Evolutionary conservation across 2,797 vertebrate genomes (phyloP).

Genomic region (Notolabrus celidotus): DNA sequence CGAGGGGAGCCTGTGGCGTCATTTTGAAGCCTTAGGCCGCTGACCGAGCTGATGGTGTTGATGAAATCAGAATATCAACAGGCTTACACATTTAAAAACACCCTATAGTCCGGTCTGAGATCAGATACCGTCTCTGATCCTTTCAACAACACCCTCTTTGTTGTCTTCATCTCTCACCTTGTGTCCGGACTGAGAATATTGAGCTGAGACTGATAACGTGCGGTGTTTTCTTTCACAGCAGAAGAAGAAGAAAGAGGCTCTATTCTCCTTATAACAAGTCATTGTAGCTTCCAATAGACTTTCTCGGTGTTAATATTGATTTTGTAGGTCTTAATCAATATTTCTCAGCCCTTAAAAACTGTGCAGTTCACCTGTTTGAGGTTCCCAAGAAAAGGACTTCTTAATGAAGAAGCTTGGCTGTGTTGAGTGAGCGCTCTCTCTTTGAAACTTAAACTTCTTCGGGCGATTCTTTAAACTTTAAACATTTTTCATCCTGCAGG

Average conservation of each 20-base stretch:
- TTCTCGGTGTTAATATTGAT: too few relatives aligned
- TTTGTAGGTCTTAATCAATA: background rate
- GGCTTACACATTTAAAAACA: background rate
- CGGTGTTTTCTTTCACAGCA: too few relatives aligned
- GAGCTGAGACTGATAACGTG: too few relatives aligned
- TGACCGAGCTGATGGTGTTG: background rate
- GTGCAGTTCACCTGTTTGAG: too few relatives aligned
- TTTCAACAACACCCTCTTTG: background rate
- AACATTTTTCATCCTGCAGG: conserved; percentile 30
- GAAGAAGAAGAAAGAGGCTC: too few relatives aligned
- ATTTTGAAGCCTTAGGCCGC: background rate
- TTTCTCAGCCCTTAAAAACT: background rate
- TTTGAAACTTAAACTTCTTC: conserved; percentile 31
- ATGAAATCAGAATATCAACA: background rate
- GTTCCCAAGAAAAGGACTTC: background rate
- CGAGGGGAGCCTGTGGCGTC: background rate
- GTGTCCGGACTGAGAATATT: background rate
- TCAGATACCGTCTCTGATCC: background rate
- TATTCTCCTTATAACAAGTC: too few relatives aligned
- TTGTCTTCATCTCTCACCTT: background rate
- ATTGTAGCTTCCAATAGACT: too few relatives aligned
- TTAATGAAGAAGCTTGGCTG: background rate
- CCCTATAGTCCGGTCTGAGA: too few relatives aligned
- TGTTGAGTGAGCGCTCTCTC: background rate
- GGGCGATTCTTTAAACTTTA: conserved; percentile 33